These are phyloP conservation scores for Brachyalestes nurse DNA, from an alignment of 2,797 vertebrate species.

Conservation along the genomic window DNA sequence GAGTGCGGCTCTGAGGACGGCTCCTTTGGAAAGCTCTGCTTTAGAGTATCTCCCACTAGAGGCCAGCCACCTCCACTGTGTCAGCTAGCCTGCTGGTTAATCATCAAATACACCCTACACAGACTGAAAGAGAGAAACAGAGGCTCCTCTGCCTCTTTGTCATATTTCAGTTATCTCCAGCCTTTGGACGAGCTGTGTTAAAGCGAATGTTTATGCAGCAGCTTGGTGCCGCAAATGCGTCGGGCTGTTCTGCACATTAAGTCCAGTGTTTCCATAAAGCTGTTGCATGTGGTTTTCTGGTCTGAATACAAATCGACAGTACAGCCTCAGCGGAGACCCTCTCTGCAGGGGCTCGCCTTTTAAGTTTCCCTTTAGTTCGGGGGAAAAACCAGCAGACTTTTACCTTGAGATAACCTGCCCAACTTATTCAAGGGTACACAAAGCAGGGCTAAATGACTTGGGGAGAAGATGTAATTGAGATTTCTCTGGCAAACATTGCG, in stretches of 20 bases:
- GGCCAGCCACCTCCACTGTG: slow-evolving; percentile 64
- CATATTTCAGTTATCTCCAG: slow-evolving; percentile 51
- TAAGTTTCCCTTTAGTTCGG: slow-evolving; percentile 45
- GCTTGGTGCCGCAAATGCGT: slow-evolving; percentile 39
- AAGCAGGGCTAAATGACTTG: no score
- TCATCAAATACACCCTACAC: slow-evolving; percentile 60
- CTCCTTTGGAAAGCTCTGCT: slow-evolving; percentile 58
- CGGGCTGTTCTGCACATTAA: slow-evolving; percentile 45
- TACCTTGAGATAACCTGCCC: slow-evolving; percentile 48
- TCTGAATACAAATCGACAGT: slow-evolving; percentile 53
- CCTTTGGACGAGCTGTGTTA: slow-evolving; percentile 34
- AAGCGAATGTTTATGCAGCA: slow-evolving; percentile 49
- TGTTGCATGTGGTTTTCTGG: slow-evolving; percentile 48
- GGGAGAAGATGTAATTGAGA: no score
- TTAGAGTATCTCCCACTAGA: slow-evolving; percentile 61
- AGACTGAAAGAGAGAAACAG: slow-evolving; percentile 54
- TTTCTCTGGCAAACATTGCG: no score
- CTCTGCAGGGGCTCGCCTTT: slow-evolving; percentile 50
- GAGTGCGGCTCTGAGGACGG: slow-evolving; percentile 60
- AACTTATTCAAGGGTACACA: slow-evolving; percentile 39
- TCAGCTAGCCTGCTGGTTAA: slow-evolving; percentile 62
- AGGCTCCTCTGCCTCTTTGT: slow-evolving; percentile 53
- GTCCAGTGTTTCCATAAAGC: slow-evolving; percentile 48
- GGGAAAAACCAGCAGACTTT: slow-evolving; percentile 34
- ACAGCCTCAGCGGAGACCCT: slow-evolving; percentile 45